Base-by-base conservation (phyloP, 1,140 invertebrate genomes). In the Formica exsecta region DNA sequence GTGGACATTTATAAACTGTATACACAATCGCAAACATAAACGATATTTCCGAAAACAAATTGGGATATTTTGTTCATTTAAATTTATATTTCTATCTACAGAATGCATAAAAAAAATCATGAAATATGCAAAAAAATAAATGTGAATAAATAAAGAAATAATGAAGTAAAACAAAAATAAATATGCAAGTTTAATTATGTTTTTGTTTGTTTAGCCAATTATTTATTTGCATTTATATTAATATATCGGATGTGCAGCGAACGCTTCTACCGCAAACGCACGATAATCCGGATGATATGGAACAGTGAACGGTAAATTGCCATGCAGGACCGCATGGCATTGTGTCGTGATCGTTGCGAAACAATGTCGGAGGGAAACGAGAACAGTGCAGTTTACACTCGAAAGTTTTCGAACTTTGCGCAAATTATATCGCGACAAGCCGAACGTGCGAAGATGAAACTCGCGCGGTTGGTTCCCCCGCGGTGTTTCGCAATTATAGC, bases 371-470 rank as follows among this genome's bases (percentile, higher is more conserved):
- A 19, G 64, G 16, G 38, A 61, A 44, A 59, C 22, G 64, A 59
- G 61, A 51, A 66, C 8, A 25, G 54, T 62, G 32, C 87, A 89
- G 88, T 89, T 89, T 89, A 85, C 85, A 89, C 44, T 73, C 70
- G 68, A 88, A 80, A 80, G 83, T 89, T 88, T 89, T 86, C 87
- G 68, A 80, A 89, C 88, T 88, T 86, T 32, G 68, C 68, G 62
- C 80, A 86, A 88, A 89, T 88, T 88, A 80, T 80, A 80, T 80
- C 77, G 77, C 65, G 77, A 80, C 77, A 80, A 51, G 65, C 57
- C 83, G 44, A 48, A 71, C 68, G 77, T 80, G 65, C 48, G 61
- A 89, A 88, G 88, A 89, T 75, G 87, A 85, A 59, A 70, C 62
- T 66, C 29, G 19, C 44, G 22, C 44, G 22, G 54, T 87, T 38